Evolutionary conservation across 2,888 invertebrate genomes (phyloP), one percentile per base, ranked within the genome.

Genomic region (Cephus spinipes): DNA sequence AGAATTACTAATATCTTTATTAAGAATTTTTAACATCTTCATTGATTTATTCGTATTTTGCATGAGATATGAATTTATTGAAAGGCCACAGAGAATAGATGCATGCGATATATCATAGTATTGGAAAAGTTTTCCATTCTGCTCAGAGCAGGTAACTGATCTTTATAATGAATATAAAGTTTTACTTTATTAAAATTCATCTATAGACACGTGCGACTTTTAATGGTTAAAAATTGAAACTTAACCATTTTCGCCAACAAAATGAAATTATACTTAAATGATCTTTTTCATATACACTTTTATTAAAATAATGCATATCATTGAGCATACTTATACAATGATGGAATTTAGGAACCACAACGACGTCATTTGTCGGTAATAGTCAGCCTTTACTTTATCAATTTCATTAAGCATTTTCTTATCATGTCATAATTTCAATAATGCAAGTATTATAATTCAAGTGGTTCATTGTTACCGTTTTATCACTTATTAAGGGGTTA

Each of bases 1-100:
- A 83, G 82, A 77, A 75, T 23, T 12, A 71, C 3, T 71, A 12
- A 6, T 11, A 55, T 55, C 32, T 71, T 71, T 33, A 71, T 71
- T 31, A 55, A 55, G 23, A 55, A 55, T 55, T 55, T 55, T 6
- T 55, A 55, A 23, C 9, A 55, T 55, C 55, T 55, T 55, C 55
- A 55, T 9, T 55, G 23, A 55, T 55, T 55, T 55, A 55, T 55
- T 55, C 23, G 55, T 55, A 55, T 55, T 23, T 23, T 23, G 9
- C 15, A 9, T 23, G 55, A 55, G 55, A 55, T 55, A 55, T 55
- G 55, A 55, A 15, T 55, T 55, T 55, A 55, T 55, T 55, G 55
- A 23, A 55, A 55, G 15, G 55, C 55, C 55, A 55, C 55, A 55
- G 55, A 55, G 55, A 55, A 55, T 55, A 55, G 55, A 55, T 55